Base-by-base conservation (phyloP, 2,888 invertebrate genomes). In the Cephus pygmeus region DNA sequence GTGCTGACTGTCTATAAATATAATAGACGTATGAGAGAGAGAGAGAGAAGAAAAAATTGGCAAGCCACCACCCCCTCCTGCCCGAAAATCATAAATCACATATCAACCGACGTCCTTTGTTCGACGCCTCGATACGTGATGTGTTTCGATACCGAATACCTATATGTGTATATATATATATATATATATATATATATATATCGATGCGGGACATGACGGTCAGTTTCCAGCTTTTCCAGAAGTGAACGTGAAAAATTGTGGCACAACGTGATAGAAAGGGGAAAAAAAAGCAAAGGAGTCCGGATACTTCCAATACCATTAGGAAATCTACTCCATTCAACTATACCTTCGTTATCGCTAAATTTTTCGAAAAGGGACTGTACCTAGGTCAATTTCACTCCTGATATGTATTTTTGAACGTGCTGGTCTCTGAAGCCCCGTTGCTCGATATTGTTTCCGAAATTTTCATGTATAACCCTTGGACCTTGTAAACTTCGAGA, bases 21-120 rank as follows among this genome's bases (percentile, higher is more conserved):
- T 56, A 23, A 23, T 56, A 23, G 23, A 56, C 9, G 23, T 56
- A 23, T 56, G 56, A 77, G 76, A 80, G 23, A 73, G 77, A 73
- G 34, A 73, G 75, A 34, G 75, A 11, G 68, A 77, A 73, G 69
- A 80, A 81, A 80, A 83, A 82, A 80, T 77, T 77, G 81, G 79
- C 82, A 81, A 83, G 81, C 76, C 69, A 79, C 75, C 75, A 78
- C 23, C 79, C 76, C 75, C 71, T 79, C 75, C 75, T 78, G 0
- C 79, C 77, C 75, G 79, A 79, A 79, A 80, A 80, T 80, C 82
- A 81, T 86, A 86, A 86, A 86, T 86, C 86, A 83, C 81, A 73
- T 56, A 56, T 56, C 56, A 56, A 56, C 23, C 56, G 2, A 23
- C 56, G 56, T 56, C 56, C 56, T 56, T 23, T 56, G 56, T 56